phyloP scores from a whole-genome alignment of 2,797 vertebrate species.

The Chromobotia macracanthus region DNA sequence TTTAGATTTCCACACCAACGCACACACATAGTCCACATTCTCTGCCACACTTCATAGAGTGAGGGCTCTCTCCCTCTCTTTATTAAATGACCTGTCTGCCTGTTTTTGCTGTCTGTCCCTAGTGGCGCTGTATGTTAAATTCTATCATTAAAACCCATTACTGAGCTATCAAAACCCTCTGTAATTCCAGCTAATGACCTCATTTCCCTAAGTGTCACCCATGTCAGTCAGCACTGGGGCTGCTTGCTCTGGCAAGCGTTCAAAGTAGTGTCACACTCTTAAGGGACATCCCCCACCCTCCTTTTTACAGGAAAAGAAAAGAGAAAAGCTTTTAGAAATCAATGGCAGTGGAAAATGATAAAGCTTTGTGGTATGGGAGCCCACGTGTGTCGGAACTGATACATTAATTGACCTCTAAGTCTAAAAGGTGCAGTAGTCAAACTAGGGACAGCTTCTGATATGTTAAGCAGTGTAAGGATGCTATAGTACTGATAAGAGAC shows the following conservation, averaged over 20 bases:
- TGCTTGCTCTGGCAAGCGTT: slow-evolving; percentile 65
- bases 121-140: slow-evolving; percentile 85
- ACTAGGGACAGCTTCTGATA: slow-evolving; percentile 77
- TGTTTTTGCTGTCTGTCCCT: slow-evolving; percentile 83
- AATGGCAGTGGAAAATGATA: slow-evolving; percentile 75
- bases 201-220: slow-evolving; percentile 92
- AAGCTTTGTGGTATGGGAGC: slow-evolving; percentile 66
- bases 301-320: slow-evolving; percentile 26
- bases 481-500: slow-evolving; percentile 62
- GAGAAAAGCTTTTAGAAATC: slow-evolving; percentile 64
- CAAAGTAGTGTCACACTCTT: slow-evolving; percentile 56
- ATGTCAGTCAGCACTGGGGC: slow-evolving; percentile 65
- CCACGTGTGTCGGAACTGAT: slow-evolving; percentile 70
- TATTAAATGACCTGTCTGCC: slow-evolving; percentile 85
- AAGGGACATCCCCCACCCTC: slow-evolving; percentile 44
- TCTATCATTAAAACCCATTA: slow-evolving; percentile 97
- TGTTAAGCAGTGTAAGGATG: slow-evolving; percentile 75
- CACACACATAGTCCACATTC: slow-evolving; percentile 35
- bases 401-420: slow-evolving; percentile 86
- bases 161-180: slow-evolving; percentile 82
- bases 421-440: slow-evolving; percentile 86
- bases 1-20: slow-evolving; percentile 46
- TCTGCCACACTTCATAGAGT: slow-evolving; percentile 38
- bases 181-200: slow-evolving; percentile 91
- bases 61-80: slow-evolving; percentile 53